Base-by-base conservation (phyloP, 2,113 vertebrate species). In the Strigops habroptila region DNA sequence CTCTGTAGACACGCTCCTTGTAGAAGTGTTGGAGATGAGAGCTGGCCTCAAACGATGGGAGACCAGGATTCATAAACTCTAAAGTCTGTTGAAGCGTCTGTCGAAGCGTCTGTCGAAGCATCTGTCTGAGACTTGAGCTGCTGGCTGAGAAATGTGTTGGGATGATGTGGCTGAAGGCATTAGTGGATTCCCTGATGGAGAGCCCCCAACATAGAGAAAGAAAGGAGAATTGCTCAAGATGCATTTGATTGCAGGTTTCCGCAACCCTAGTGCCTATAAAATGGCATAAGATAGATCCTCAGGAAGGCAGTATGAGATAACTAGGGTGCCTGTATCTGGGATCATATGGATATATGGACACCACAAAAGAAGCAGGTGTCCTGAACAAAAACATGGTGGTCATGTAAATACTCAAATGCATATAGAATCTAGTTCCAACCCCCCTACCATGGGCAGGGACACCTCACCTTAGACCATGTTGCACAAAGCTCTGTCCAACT, bases 41-140 rank as follows among this genome's bases (percentile, higher is more conserved):
- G 18, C 4, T 7, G 12, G 14, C 35, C 46, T n/a, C n/a, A n/a
- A n/a, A n/a, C n/a, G n/a, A n/a, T n/a, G 16, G 2, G 3, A 62
- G 19, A 46, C 41, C 17, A 30, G 14, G 17, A 31, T 59, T 46
- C 2, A 1, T 52, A 68, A 18, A 30, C 35, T 41, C 28, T 76
- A 2, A 5, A 84, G n/a, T n/a, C n/a, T n/a, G n/a, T n/a, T n/a
- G n/a, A n/a, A n/a, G n/a, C n/a, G 30, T 13, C 7, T 70, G 31
- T 10, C 60, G 51, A 37, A 74, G 46, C 0, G 2, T n/a, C n/a
- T n/a, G n/a, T n/a, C n/a, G n/a, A n/a, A n/a, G n/a, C n/a, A n/a
- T 33, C 41, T 91, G 12, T 6, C 18, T 1, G 4, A 49, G 43
- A 10, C 35, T 53, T 51, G 43, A 73, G 27, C 18, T 80, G 23